These are phyloP conservation scores for Sialis lutaria DNA, from an alignment of 2,888 invertebrate genomes.

Conservation along the genomic window DNA sequence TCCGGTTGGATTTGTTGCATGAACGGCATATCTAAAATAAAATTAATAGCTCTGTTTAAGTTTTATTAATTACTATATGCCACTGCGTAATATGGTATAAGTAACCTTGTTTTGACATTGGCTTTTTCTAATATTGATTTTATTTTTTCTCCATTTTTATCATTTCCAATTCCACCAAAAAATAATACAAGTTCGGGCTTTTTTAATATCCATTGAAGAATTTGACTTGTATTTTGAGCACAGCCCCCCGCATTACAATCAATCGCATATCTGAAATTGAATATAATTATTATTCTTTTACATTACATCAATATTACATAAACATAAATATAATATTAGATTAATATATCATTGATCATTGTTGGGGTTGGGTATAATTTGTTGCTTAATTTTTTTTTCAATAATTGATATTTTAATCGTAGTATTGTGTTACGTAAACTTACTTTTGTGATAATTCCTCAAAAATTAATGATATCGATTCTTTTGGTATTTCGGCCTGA, in stretches of 20 bases:
- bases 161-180: constrained; percentile 33
- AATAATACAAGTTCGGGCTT: constrained; percentile 19
- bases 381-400: too few relatives aligned
- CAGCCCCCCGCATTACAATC: constrained; percentile 26
- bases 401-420: too few relatives aligned
- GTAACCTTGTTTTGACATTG: constrained; percentile 25
- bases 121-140: constrained; percentile 21
- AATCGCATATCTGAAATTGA: constrained; percentile 15
- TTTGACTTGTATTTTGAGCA: constrained; percentile 29
- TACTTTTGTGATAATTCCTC: constrained; percentile 17
- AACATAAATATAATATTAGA: too few relatives aligned
- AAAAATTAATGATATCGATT: constrained; percentile 17
- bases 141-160: constrained; percentile 25
- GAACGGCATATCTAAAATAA: constrained; percentile 16
- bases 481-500: constrained; percentile 20
- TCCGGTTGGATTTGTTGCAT: constrained; percentile 27
- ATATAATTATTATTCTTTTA: background rate
- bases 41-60: background rate
- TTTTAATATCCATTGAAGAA: constrained; percentile 24
- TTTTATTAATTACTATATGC: background rate
- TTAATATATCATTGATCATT: too few relatives aligned
- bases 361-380: too few relatives aligned
- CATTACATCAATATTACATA: too few relatives aligned
- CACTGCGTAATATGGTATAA: background rate
- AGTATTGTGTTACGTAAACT: background rate